A percentile compares a stretch with the other conserved stretches of the same genome.
phyloP scores from a whole-genome alignment of 1,140 invertebrate species.

The Formica selysi region DNA sequence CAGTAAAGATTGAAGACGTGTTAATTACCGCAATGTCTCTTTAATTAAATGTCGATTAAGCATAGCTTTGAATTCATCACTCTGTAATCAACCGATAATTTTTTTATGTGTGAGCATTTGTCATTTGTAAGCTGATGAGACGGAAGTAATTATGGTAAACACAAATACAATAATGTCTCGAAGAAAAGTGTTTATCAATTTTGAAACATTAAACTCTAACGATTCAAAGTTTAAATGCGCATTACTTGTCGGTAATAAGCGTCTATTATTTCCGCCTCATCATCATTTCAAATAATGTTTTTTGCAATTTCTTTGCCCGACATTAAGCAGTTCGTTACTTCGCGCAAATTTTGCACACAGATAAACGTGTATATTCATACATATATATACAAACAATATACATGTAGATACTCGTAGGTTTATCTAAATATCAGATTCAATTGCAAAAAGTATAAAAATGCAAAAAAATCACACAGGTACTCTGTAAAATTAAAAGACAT shows the following conservation, averaged over 20 bases:
- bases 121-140: background rate
- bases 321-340: slow-evolving; percentile 14
- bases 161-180: background rate
- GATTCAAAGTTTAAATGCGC: background rate
- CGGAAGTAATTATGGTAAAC: background rate
- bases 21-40: background rate
- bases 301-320: background rate
- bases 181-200: background rate
- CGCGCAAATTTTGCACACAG: background rate
- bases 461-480: background rate
- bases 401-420: background rate
- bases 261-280: slow-evolving; percentile 23
- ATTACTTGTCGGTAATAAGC: background rate
- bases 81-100: background rate
- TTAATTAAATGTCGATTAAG: background rate
- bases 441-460: background rate
- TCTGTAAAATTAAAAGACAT: background rate
- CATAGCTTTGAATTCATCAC: background rate
- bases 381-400: background rate
- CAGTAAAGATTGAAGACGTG: background rate
- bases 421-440: background rate
- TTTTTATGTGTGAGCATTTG: background rate
- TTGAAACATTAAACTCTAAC: background rate
- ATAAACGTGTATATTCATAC: no score
- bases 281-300: background rate